Evolutionary conservation across 2,113 vertebrate genomes (phyloP), one percentile per base, ranked within the genome.

Genomic region (Platycercus adscitus): DNA sequence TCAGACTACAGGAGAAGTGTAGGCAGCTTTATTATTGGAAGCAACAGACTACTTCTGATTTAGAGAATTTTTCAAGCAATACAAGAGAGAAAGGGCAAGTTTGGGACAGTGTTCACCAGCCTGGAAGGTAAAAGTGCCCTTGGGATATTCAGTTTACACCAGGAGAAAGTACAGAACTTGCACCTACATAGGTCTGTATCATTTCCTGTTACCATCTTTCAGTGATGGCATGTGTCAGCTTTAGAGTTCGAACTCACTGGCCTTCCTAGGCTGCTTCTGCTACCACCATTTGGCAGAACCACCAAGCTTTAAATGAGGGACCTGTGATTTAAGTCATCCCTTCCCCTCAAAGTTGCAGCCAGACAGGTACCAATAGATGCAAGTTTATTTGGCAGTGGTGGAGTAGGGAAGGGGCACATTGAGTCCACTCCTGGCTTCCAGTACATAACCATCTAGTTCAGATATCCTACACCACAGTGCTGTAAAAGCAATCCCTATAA

Each of bases 1-100:
- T 69, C 46, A 69, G n/a, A 72, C 66, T 93, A 79, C 35, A 90
- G 44, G 44, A 91, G 35, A 87, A 56, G 58, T 49, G 29, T 37
- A 88, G 66, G 63, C 79, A 86, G 66, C 25, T 80, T 60, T 82
- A 55, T 65, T 91, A 77, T 28, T 61, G 29, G 44, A 88, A 95
- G 46, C 39, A 85, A 75, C 46, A 82, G 29, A 87, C 35, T 55
- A 72, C 31, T 29, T 72, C 44, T 81, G 28, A 49, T 49, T 79
- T 72, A 66, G 39, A 83, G 68, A 66, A 86, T 88, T 13, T 47
- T 0, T 82, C 25, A 88, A 83, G n/a, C 26, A 81, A 50, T 7
- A 50, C 16, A 55, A 4, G 11, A 8, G 24, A 93, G n/a, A 80
- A 91, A 76, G 5, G 6, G 7, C 21, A 91, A 47, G 23, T 71